Evolutionary conservation across 2,888 invertebrate genomes (phyloP).

Genomic region (Macrophya annulata): DNA sequence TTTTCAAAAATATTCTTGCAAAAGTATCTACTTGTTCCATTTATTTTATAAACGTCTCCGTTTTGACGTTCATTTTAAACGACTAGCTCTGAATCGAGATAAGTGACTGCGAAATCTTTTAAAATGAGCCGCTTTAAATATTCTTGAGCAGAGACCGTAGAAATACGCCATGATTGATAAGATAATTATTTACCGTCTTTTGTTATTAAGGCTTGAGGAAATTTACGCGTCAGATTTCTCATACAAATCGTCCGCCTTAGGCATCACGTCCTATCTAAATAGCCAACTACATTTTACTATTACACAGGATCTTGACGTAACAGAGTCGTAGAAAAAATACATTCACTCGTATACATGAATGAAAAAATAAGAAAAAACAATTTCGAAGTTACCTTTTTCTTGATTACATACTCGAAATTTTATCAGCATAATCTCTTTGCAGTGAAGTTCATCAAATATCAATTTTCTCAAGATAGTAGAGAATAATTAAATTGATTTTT

Average conservation of each 20-base stretch:
- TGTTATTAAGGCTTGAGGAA: slow-evolving; percentile 61
- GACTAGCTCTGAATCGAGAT: slow-evolving; percentile 29
- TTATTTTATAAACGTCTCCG: slow-evolving; percentile 2
- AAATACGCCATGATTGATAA: slow-evolving; percentile 65
- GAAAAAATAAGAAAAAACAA: background rate
- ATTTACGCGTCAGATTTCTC: slow-evolving; percentile 56
- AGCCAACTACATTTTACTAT: slow-evolving; percentile 64
- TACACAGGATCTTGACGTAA: background rate
- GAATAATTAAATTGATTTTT: background rate
- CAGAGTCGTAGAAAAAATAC: too few species aligned
- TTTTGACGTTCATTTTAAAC: slow-evolving; percentile 28
- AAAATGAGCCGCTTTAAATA: slow-evolving; percentile 60
- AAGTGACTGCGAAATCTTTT: slow-evolving; percentile 54
- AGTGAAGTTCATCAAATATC: background rate
- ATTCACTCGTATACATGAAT: background rate
- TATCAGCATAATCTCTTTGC: background rate
- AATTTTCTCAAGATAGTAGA: background rate
- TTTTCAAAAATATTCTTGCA: background rate
- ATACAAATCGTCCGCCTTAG: slow-evolving; percentile 65
- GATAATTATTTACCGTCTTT: slow-evolving; percentile 69
- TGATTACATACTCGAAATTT: background rate
- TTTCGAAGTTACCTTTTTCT: background rate
- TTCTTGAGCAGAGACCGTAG: slow-evolving; percentile 55
- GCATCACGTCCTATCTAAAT: slow-evolving; percentile 65
- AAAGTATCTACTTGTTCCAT: background rate